A percentile compares a stretch with the other conserved stretches of the same genome.
These are phyloP conservation scores for Lithosia quadra DNA, from an alignment of 2,888 invertebrate genomes.

Conservation along the genomic window DNA sequence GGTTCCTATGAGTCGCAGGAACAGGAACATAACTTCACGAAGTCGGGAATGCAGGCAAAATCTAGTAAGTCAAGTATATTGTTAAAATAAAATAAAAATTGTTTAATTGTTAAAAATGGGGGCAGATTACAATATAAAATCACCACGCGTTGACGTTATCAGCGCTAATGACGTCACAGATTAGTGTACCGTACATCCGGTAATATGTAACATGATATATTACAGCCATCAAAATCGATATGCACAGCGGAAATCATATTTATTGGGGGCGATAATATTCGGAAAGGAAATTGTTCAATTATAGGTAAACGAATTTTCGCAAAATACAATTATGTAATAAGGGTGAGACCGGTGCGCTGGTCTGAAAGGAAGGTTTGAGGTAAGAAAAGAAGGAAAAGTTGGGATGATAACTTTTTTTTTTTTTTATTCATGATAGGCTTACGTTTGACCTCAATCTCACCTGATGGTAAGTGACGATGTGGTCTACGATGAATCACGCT, in stretches of 20 bases:
- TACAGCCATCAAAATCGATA: constrained; percentile 12
- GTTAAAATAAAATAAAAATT: too few species aligned
- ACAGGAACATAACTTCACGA: too few species aligned
- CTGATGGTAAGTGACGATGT: too few species aligned
- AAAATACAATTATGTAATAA: not conserved
- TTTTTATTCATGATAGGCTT: too few species aligned
- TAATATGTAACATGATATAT: constrained; percentile 6
- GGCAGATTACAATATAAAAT: constrained; percentile 8
- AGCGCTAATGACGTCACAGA: constrained; percentile 9
- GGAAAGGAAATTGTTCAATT: constrained; percentile 16
- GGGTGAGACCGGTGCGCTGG: not conserved
- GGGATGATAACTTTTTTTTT: not conserved
- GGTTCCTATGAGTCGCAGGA: too few species aligned
- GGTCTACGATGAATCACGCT: too few species aligned
- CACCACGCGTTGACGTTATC: not conserved
- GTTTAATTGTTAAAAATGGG: not conserved
- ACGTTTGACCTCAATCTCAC: too few species aligned
- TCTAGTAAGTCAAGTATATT: too few species aligned
- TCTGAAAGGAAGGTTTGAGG: not conserved
- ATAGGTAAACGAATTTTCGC: not conserved
- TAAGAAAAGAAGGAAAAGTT: not conserved
- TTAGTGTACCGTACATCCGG: constrained; percentile 21
- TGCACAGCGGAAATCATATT: constrained; percentile 6
- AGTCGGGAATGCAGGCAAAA: too few species aligned
- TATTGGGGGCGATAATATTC: constrained; percentile 8